phyloP scores from a whole-genome alignment of 1,140 invertebrate species.

The Meloidogyne exigua region DNA sequence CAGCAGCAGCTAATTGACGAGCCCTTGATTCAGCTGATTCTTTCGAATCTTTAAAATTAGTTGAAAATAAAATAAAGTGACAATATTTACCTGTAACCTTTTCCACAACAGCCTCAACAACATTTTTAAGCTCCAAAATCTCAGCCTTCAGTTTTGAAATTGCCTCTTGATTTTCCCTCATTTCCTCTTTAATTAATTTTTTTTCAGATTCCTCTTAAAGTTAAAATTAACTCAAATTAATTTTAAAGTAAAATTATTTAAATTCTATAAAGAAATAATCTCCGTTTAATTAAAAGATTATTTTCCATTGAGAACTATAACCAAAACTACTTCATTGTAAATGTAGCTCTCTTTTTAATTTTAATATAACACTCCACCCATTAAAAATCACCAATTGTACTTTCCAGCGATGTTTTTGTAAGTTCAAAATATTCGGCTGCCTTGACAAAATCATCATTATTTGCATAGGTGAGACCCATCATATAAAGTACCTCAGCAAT shows the following conservation, averaged over 20 bases:
- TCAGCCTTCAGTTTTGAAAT: neutral
- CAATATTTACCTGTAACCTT: neutral
- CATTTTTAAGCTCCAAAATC: neutral
- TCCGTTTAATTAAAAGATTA: too few species aligned
- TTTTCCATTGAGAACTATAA: too few species aligned
- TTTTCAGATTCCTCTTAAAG: neutral
- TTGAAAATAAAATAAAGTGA: neutral
- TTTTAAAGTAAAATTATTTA: too few species aligned
- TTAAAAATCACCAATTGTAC: constrained; percentile 25
- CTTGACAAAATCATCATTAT: constrained; percentile 23
- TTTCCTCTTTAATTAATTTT: neutral
- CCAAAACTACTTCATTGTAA: too few species aligned
- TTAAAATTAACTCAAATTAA: too few species aligned
- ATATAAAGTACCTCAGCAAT: constrained; percentile 27
- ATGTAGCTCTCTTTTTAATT: too few species aligned
- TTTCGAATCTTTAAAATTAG: neutral
- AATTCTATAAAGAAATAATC: too few species aligned
- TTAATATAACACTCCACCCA: too few species aligned
- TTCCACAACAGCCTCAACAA: neutral
- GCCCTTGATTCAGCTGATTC: neutral
- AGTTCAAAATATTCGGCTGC: constrained; percentile 28
- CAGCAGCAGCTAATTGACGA: neutral
- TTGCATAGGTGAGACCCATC: constrained; percentile 21
- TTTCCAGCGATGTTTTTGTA: constrained; percentile 18
- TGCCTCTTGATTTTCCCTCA: neutral